Evolutionary conservation across 1,140 invertebrate genomes (phyloP), one percentile per base, ranked within the genome.

Genomic region (Radopholus similis): DNA sequence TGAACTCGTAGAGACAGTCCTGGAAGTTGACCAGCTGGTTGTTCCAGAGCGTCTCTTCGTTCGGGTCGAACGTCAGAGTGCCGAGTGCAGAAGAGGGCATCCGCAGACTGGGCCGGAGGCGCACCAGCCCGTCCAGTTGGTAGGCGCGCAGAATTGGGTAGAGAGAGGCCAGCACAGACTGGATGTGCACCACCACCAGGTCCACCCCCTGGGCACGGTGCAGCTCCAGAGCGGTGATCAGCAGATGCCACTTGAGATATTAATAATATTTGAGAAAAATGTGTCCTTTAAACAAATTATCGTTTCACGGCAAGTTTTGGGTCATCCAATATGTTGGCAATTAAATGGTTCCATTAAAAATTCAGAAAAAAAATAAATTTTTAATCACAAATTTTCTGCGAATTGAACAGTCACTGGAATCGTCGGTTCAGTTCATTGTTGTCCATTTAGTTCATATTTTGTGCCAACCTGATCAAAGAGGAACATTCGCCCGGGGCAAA

Each of bases 1-100:
- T 51, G 44, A 73, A 71, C 21, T 68, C 65, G 59, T 71, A 71
- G 28, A 71, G 51, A n/a, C 70, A 71, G 26, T 71, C 70, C 18
- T 62, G 34, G 34, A 64, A 72, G 37, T 64, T 72, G 34, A 56
- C 56, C 28, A 71, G 15, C 42, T 72, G 68, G 62, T 71, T 71
- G 40, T 73, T 63, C 68, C 68, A 71, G 15, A 56, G 30, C 18
- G 64, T 66, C 32, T 71, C 68, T 11, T 35, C 37, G 42, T 71
- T 71, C 13, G 70, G 70, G 18, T 71, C 47, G 40, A 42, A 72
- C 1, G 37, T 18, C 26, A 53, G 63, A 37, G 26, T n/a, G 30
- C 11, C n/a, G 28, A 63, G 21, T 53, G 32, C 21, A 35, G 47
- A 23, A 1, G 9, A 47, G n/a, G 66, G 66, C 66, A 66, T 63